A percentile compares a stretch with the other conserved stretches of the same genome.
These are phyloP conservation scores for Heteropelma amictum DNA, from an alignment of 2,888 invertebrate species.

Conservation along the genomic window DNA sequence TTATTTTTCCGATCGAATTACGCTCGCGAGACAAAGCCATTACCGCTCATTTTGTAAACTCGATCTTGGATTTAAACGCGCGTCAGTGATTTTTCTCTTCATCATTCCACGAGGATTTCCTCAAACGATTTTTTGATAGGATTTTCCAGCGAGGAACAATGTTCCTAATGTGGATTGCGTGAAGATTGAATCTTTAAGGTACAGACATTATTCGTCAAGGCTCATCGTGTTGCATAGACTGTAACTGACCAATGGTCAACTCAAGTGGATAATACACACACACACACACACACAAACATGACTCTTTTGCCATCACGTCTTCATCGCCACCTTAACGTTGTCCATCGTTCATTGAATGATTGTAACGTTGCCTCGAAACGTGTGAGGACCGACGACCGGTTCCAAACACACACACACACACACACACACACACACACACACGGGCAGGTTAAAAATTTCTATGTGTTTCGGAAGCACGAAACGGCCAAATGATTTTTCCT, in stretches of 20 bases:
- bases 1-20: no score
- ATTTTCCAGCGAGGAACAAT: neutral
- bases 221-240: constrained; percentile 12
- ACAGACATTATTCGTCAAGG: constrained; percentile 14
- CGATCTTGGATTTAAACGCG: no score
- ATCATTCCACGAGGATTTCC: neutral
- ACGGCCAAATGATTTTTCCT: constrained; percentile 70
- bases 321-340: constrained; percentile 37
- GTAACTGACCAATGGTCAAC: constrained; percentile 27
- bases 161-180: neutral
- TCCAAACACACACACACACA: neutral
- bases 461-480: constrained; percentile 38
- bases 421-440: neutral
- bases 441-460: neutral
- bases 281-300: neutral
- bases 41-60: no score
- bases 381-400: constrained; percentile 5
- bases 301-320: constrained; percentile 30
- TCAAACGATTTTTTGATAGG: neutral
- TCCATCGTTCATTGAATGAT: constrained; percentile 59
- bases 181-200: constrained; percentile 44
- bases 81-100: no score
- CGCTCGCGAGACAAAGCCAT: no score
- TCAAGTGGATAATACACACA: neutral
- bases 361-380: constrained; percentile 41